Evolutionary conservation across 2,797 vertebrate species (phyloP).

Genomic region (Leuciscus waleckii): DNA sequence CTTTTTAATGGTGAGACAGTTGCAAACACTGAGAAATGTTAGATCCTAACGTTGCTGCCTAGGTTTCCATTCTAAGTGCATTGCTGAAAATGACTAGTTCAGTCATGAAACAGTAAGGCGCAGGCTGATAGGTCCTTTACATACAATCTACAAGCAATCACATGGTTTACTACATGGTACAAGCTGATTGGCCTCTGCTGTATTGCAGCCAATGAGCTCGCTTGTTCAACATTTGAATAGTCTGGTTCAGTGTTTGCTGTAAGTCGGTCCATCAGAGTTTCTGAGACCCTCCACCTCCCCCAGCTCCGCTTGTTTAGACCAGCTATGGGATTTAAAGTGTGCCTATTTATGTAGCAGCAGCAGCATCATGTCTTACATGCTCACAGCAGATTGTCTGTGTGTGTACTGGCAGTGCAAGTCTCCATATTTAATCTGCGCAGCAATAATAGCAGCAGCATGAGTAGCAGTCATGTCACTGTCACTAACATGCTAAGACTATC

Average conservation of each 20-base stretch:
- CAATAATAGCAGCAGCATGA: no score
- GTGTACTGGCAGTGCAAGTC: no score
- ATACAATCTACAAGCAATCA: neutral
- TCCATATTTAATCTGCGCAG: no score
- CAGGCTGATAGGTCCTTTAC: neutral
- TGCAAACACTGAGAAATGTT: neutral
- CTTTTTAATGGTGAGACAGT: neutral
- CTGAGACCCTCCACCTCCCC: no score
- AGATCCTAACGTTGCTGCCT: neutral
- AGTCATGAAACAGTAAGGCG: neutral
- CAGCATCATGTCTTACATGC: no score
- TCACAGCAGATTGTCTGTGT: no score
- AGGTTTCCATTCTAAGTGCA: neutral
- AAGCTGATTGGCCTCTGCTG: neutral
- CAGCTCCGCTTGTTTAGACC: neutral
- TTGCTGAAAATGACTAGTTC: neutral
- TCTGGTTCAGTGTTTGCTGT: no score
- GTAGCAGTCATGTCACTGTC: no score
- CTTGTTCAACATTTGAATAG: neutral
- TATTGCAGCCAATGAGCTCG: neutral
- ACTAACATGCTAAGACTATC: no score
- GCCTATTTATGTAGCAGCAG: no score
- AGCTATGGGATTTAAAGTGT: no score
- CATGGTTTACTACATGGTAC: neutral
- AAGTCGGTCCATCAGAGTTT: no score